Conservation (phyloP, 2,797 vertebrate genomes). For the Hydrophis major region DNA sequence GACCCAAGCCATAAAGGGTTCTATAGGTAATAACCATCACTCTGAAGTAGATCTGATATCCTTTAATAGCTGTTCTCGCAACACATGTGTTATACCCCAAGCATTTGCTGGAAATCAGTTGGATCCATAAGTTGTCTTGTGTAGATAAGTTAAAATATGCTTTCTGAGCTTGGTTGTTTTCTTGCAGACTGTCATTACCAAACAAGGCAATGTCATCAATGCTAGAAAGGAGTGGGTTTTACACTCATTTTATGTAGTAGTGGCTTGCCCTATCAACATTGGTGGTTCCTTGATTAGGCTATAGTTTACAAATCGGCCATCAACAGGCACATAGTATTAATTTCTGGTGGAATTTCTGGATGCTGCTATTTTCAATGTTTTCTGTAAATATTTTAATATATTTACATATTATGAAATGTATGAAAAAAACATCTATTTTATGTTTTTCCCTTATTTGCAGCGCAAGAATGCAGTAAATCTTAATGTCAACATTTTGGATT, state of each 20-base stretch:
- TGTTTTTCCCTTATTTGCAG: slow-evolving; percentile 65
- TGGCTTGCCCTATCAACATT: not conserved
- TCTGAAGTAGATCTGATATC: not conserved
- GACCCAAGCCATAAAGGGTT: not conserved
- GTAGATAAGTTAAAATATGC: not conserved
- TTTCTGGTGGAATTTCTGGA: not conserved
- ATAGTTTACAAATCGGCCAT: not conserved
- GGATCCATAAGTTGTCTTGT: not conserved
- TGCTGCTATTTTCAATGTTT: not conserved
- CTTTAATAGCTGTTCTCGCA: not conserved
- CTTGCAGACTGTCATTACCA: not conserved
- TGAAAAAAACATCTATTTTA: not conserved
- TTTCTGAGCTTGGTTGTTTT: not conserved
- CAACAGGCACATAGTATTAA: not conserved
- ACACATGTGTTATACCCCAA: not conserved
- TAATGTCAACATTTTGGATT: slow-evolving; percentile 88
- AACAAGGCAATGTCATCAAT: not conserved
- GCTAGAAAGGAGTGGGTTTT: not conserved
- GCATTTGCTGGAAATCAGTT: not conserved
- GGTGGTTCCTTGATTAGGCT: not conserved
- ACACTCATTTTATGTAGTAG: not conserved
- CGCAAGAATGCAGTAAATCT: slow-evolving; percentile 87
- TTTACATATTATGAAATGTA: not conserved
- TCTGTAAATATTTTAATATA: not conserved
- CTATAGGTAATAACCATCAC: not conserved